Evolutionary conservation across 2,888 invertebrate species (phyloP).

Genomic region (Seira sanloemensis): DNA sequence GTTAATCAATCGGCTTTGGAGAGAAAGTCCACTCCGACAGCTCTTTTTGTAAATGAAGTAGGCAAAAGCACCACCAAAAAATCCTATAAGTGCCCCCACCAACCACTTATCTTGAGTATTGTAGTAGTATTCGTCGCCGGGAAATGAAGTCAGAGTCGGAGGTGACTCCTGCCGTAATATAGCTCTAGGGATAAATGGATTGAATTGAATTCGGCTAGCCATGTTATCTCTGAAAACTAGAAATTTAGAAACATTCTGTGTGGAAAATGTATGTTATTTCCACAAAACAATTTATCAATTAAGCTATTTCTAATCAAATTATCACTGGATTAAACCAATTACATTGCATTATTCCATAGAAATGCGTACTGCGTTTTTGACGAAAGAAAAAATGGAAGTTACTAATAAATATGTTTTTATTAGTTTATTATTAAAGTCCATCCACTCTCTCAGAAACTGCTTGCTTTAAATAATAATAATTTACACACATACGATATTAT

Average conservation of each 20-base stretch:
- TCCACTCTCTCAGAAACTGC: too few relatives aligned
- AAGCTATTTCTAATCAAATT: too few relatives aligned
- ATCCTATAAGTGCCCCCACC: slow-evolving; percentile 9
- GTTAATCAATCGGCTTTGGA: background rate
- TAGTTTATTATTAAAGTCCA: too few relatives aligned
- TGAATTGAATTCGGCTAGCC: background rate
- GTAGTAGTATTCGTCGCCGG: background rate
- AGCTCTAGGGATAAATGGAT: background rate
- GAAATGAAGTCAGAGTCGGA: background rate
- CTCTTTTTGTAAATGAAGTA: slow-evolving; percentile 30
- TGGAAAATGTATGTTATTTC: too few relatives aligned
- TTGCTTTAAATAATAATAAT: too few relatives aligned
- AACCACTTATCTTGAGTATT: slow-evolving; percentile 30
- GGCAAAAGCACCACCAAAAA: slow-evolving; percentile 32
- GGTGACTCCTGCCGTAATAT: background rate
- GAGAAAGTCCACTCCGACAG: background rate
- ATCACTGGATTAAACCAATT: too few relatives aligned
- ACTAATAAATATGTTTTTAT: too few relatives aligned
- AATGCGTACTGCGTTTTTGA: too few relatives aligned
- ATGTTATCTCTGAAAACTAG: background rate
- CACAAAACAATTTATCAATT: too few relatives aligned
- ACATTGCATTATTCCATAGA: background rate
- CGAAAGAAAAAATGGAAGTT: too few relatives aligned
- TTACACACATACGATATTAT: too few relatives aligned
- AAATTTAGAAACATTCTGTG: too few relatives aligned